Conservation (phyloP, 2,888 invertebrate genomes). For the Drosophila rellima region DNA sequence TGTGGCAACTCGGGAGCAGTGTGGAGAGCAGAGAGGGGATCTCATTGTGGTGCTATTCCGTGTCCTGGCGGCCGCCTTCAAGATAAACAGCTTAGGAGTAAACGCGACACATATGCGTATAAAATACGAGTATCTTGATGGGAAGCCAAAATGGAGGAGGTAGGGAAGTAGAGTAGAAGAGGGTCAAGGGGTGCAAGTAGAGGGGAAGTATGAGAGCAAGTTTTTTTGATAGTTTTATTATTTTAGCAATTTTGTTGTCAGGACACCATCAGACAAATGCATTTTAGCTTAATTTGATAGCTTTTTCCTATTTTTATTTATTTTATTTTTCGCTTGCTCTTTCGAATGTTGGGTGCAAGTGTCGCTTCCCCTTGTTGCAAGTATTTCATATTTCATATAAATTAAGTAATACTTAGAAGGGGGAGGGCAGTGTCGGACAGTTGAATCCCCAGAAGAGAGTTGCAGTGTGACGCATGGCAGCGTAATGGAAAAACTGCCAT, state of each 20-base stretch:
- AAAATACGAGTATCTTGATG: conserved; percentile 8
- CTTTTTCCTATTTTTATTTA: conserved; percentile 3
- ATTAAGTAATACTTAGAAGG: conserved; percentile 75
- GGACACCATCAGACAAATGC: conserved; percentile 57
- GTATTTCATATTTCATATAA: conserved; percentile 67
- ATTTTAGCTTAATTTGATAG: conserved; percentile 74
- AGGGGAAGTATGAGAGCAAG: conserved; percentile 6
- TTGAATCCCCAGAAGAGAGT: conserved; percentile 34
- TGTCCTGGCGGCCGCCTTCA: conserved; percentile 38
- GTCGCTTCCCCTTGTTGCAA: conserved; percentile 21
- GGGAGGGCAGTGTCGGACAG: conserved; percentile 45
- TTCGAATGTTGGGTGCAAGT: conserved; percentile 2
- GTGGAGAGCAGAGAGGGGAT: neutral
- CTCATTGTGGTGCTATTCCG: conserved; percentile 59
- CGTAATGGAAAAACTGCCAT: conserved; percentile 79
- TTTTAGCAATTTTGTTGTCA: conserved; percentile 60
- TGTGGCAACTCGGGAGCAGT: neutral
- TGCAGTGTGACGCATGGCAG: conserved; percentile 44
- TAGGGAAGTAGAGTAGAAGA: too few species aligned
- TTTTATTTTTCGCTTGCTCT: neutral
- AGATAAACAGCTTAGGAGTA: conserved; percentile 53
- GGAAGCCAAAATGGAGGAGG: neutral
- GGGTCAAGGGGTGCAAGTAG: neutral
- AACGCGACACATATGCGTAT: conserved; percentile 27
- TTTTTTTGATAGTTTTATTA: conserved; percentile 56